Conservation (phyloP, 2,888 invertebrate genomes). For the Ormyrus pomaceus region DNA sequence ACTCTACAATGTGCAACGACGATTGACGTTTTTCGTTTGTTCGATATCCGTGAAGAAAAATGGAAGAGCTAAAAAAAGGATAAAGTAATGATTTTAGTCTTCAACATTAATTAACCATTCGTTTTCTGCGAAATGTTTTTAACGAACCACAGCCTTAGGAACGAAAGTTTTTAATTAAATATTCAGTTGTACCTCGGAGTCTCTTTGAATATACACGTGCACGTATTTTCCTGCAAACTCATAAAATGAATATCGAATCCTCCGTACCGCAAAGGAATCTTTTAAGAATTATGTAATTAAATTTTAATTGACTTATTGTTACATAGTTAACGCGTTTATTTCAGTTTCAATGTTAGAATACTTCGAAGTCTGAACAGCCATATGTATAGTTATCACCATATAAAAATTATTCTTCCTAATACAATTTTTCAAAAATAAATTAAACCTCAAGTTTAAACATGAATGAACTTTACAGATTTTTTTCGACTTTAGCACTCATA, state of each 20-base stretch:
- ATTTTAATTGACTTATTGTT: too few species aligned
- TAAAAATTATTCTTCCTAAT: too few species aligned
- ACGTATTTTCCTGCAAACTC: conserved; percentile 2
- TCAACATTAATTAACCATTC: conserved; percentile 17
- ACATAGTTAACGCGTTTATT: too few species aligned
- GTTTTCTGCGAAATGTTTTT: conserved; percentile 17
- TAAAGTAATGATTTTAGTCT: neutral
- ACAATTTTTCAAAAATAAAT: too few species aligned
- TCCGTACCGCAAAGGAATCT: too few species aligned
- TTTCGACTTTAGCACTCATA: too few species aligned
- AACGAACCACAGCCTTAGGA: neutral
- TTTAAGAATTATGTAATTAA: too few species aligned
- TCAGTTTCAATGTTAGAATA: too few species aligned
- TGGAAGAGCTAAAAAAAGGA: neutral
- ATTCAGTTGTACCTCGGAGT: neutral
- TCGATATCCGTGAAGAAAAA: neutral
- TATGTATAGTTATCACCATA: too few species aligned
- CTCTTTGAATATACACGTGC: neutral
- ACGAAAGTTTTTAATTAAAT: conserved; percentile 10
- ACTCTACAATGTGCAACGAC: neutral
- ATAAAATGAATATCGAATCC: neutral
- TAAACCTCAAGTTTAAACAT: too few species aligned
- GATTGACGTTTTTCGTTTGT: neutral
- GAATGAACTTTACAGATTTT: too few species aligned
- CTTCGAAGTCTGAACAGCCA: too few species aligned